phyloP scores from a whole-genome alignment of 2,888 invertebrate species.

The Nomada fabriciana region DNA sequence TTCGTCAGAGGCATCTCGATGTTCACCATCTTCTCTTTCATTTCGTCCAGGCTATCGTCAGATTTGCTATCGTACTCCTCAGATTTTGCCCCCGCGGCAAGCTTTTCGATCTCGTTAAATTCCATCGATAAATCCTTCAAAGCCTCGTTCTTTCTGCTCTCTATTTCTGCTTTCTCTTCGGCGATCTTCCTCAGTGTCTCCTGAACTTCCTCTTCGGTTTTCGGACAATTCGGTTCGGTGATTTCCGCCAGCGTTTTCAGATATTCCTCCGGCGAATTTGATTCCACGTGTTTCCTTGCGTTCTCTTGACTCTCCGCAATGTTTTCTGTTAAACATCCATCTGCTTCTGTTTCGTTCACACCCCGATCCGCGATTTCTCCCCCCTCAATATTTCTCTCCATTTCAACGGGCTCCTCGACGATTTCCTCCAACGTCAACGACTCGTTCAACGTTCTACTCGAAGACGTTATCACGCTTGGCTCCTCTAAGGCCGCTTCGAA shows the following conservation, averaged over 20 bases:
- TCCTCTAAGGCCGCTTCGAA: slow-evolving; percentile 10
- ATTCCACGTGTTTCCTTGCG: neutral
- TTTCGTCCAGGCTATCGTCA: slow-evolving; percentile 34
- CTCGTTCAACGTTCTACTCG: rapidly evolving
- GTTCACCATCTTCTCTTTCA: neutral
- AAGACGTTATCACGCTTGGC: neutral
- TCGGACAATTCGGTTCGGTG: slow-evolving; percentile 27
- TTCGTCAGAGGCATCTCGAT: slow-evolving; percentile 67
- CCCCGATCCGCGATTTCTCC: neutral
- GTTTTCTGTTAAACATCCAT: neutral
- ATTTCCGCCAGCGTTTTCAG: slow-evolving; percentile 49
- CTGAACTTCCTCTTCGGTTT: slow-evolving; percentile 56
- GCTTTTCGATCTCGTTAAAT: slow-evolving; percentile 52
- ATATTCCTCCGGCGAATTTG: slow-evolving; percentile 24
- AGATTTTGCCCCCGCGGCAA: slow-evolving; percentile 30
- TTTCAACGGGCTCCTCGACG: neutral
- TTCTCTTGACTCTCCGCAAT: neutral
- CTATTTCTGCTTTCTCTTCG: slow-evolving; percentile 69
- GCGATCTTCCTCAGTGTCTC: slow-evolving; percentile 67
- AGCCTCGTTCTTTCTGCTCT: slow-evolving; percentile 67
- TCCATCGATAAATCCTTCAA: slow-evolving; percentile 63
- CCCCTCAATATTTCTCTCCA: neutral
- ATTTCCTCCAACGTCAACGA: slow-evolving; percentile 8
- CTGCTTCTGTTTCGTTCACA: neutral
- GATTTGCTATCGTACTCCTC: slow-evolving; percentile 16